Conservation (phyloP, 1,140 invertebrate species). For the Zaprionus taronus region DNA sequence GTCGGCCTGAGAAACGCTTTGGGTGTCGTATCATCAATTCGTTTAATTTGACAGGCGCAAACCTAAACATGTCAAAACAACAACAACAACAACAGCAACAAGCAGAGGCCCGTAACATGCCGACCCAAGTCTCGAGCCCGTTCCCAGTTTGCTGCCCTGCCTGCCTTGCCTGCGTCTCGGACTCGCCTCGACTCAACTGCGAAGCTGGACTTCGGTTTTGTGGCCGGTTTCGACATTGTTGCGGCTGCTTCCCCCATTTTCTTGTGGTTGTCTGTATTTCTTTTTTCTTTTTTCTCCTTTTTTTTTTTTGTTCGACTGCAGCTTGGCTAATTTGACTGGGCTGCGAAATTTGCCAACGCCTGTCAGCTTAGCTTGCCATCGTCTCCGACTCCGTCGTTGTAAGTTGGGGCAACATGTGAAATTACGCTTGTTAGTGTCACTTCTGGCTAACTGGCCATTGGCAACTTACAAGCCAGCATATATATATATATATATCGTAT, state of each 20-base stretch:
- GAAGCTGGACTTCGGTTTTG: slow-evolving; percentile 15
- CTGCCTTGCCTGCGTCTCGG: not conserved
- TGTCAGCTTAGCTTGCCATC: slow-evolving; percentile 68
- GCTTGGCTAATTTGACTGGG: slow-evolving; percentile 71
- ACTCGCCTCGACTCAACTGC: no score
- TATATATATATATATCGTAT: no score
- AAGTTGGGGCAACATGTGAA: slow-evolving; percentile 74
- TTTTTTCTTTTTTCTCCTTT: slow-evolving; percentile 39
- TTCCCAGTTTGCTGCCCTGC: slow-evolving; percentile 4
- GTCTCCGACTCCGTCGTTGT: slow-evolving; percentile 11
- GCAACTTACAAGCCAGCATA: slow-evolving; percentile 4
- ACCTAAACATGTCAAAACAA: slow-evolving; percentile 85
- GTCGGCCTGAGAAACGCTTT: slow-evolving; percentile 83
- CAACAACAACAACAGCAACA: slow-evolving; percentile 60
- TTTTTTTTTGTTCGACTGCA: slow-evolving; percentile 38
- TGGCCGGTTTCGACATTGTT: slow-evolving; percentile 54
- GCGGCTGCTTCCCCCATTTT: slow-evolving; percentile 45
- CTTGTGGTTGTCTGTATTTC: slow-evolving; percentile 45
- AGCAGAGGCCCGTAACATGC: slow-evolving; percentile 34
- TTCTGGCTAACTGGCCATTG: slow-evolving; percentile 70
- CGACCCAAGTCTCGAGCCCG: slow-evolving; percentile 25
- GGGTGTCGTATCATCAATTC: slow-evolving; percentile 85
- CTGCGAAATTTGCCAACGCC: slow-evolving; percentile 81
- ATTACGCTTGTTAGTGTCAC: slow-evolving; percentile 83
- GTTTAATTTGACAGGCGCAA: slow-evolving; percentile 85